A percentile compares a stretch with the other conserved stretches of the same genome.
Conservation (phyloP, 2,888 invertebrate species). For the Busseola fusca region DNA sequence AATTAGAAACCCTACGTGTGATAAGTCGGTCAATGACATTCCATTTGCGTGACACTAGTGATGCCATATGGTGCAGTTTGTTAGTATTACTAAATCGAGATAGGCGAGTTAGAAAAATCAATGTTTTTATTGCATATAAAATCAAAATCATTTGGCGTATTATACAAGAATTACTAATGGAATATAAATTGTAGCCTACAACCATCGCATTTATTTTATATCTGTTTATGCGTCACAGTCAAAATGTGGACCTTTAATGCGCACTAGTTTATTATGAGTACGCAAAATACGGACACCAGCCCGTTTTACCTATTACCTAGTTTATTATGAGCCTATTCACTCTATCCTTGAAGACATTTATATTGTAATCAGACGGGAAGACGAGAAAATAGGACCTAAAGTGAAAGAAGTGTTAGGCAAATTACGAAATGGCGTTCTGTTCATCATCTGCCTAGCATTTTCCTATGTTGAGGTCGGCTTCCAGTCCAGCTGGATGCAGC, state of each 20-base stretch:
- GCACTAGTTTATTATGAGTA: too few species aligned
- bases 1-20: constrained; percentile 85
- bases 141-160: not conserved
- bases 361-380: too few species aligned
- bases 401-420: not conserved
- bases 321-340: too few species aligned
- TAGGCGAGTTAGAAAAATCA: constrained; percentile 25
- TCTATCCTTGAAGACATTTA: too few species aligned
- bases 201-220: not conserved
- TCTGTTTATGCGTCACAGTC: not conserved
- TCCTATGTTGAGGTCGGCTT: not conserved
- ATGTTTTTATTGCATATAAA: too few species aligned
- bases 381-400: too few species aligned
- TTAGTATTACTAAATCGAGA: constrained; percentile 19
- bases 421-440: too few species aligned
- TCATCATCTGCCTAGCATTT: not conserved
- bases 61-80: constrained; percentile 8
- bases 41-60: constrained; percentile 65
- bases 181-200: not conserved
- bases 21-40: constrained; percentile 84
- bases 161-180: not conserved
- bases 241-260: too few species aligned
- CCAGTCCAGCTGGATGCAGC: not conserved
- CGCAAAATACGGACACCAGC: too few species aligned
- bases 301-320: too few species aligned